Conservation (phyloP, 1,140 invertebrate genomes). For the Chlorops oryzae region DNA sequence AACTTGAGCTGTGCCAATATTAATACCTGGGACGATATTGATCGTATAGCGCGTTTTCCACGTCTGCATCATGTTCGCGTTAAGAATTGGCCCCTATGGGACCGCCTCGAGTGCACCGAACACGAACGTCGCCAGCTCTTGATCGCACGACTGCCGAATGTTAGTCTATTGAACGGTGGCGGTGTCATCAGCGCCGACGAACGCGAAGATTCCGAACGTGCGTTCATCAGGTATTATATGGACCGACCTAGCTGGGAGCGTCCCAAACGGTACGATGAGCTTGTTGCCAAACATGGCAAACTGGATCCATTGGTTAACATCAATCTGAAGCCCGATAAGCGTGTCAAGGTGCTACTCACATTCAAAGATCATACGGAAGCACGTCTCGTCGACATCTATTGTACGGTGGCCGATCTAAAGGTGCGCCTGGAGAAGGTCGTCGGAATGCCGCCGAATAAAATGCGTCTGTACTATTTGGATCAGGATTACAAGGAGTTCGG, state of each 20-base stretch:
- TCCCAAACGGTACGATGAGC: constrained; percentile 73
- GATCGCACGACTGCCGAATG: constrained; percentile 79
- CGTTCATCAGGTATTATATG: constrained; percentile 88
- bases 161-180: constrained; percentile 80
- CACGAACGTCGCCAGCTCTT: constrained; percentile 79
- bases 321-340: constrained; percentile 76
- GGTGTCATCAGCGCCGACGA: constrained; percentile 76
- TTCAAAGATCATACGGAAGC: constrained; percentile 70
- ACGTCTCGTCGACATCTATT: constrained; percentile 67
- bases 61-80: constrained; percentile 74
- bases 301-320: constrained; percentile 80
- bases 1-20: constrained; percentile 80
- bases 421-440: constrained; percentile 70
- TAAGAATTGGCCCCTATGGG: constrained; percentile 63
- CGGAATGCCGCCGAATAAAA: constrained; percentile 71
- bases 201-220: constrained; percentile 85
- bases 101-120: constrained; percentile 74
- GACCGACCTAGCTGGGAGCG: constrained; percentile 73
- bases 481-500: constrained; percentile 66
- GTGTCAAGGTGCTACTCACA: constrained; percentile 75
- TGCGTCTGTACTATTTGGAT: constrained; percentile 81
- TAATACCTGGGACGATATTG: constrained; percentile 80
- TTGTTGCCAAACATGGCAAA: constrained; percentile 76
- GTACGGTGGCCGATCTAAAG: constrained; percentile 73
- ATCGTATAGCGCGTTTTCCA: constrained; percentile 74